Evolutionary conservation across 2,113 vertebrate species (phyloP).

Genomic region (Myotis davidii): DNA sequence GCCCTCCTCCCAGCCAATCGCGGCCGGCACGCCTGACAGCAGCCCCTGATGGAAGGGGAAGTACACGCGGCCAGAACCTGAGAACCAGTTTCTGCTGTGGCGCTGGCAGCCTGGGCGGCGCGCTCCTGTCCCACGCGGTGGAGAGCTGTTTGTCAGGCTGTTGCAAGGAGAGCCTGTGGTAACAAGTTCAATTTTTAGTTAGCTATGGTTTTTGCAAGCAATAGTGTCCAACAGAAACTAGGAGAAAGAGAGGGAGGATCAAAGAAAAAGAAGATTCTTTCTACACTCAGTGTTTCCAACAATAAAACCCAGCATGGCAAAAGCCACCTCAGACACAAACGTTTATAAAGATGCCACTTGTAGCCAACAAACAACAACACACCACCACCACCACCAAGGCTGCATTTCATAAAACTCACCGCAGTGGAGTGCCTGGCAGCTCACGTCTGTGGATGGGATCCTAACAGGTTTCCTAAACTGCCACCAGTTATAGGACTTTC

Average conservation of each 20-base stretch:
- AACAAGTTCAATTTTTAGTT: slow-evolving; percentile 8
- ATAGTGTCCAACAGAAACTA: slow-evolving; percentile 8
- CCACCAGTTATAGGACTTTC: background rate
- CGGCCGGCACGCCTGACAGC: slow-evolving; percentile 79
- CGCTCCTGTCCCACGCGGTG: background rate
- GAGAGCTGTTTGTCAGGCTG: background rate
- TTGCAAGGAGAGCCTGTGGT: background rate
- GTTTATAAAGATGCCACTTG: background rate
- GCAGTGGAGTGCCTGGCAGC: background rate
- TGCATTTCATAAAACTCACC: background rate
- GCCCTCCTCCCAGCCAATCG: slow-evolving; percentile 86
- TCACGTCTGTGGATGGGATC: background rate
- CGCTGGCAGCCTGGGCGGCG: background rate
- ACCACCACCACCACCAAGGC: too few species aligned
- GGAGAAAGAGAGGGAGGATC: background rate
- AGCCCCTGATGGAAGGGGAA: slow-evolving; percentile 82
- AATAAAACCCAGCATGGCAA: background rate
- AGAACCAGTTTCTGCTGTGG: slow-evolving; percentile 56
- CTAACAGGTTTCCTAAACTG: background rate
- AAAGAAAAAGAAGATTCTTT: background rate
- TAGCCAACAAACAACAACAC: background rate
- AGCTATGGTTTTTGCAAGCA: slow-evolving; percentile 42
- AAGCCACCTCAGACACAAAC: background rate
- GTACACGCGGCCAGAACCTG: slow-evolving; percentile 58
- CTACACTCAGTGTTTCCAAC: background rate